Percentiles rank a stretch among this genome's conserved stretches.
phyloP scores from a whole-genome alignment of 2,113 vertebrate species.

The Sigmodon hispidus region DNA sequence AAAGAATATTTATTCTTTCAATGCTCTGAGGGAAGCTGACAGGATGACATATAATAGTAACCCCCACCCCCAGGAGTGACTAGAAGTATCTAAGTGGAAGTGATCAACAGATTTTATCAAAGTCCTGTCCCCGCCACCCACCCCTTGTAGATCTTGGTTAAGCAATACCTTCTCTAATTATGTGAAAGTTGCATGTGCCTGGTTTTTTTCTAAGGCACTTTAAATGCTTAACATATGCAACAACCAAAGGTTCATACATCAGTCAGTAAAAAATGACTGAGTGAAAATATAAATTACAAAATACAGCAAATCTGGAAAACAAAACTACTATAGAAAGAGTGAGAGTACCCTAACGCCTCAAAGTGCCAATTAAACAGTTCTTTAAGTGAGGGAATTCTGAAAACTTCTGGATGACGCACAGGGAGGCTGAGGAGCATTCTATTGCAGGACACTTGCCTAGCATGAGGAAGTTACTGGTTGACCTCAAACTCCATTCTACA shows the following conservation, averaged over 20 bases:
- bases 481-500: not conserved
- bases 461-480: not conserved
- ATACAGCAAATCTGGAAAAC: not conserved
- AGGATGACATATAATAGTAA: too few species aligned
- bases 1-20: constrained; percentile 18
- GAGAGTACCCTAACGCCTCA: not conserved
- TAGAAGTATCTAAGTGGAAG: not conserved
- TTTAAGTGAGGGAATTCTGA: not conserved
- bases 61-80: not conserved
- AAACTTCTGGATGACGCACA: not conserved
- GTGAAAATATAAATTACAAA: not conserved
- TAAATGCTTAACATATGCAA: not conserved
- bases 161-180: not conserved
- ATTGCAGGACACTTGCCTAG: not conserved
- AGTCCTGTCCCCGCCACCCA: too few species aligned
- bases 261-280: not conserved
- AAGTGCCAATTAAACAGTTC: not conserved
- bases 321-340: not conserved
- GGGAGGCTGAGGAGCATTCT: not conserved
- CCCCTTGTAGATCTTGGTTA: not conserved
- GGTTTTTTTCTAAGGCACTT: not conserved
- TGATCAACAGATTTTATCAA: constrained; percentile 22
- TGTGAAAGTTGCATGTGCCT: not conserved
- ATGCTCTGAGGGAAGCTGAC: not conserved
- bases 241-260: not conserved